Base-by-base conservation (phyloP, 2,113 vertebrate genomes). In the Cichladusa arquata region DNA sequence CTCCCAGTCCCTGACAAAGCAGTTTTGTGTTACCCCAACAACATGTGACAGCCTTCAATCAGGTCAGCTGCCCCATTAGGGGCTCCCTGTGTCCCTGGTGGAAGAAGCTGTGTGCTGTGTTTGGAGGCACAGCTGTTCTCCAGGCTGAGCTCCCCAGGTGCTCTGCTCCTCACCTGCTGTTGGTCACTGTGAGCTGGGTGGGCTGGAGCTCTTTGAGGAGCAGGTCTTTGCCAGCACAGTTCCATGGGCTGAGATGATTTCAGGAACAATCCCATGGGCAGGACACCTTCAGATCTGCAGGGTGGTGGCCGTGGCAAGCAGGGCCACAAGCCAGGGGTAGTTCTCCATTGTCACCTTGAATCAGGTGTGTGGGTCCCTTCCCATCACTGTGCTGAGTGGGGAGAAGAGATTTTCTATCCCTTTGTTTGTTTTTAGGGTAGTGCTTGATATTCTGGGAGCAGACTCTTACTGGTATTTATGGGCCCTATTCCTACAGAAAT, bases 161-260 rank as follows among this genome's bases (percentile, higher is more conserved):
- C 34, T 54, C 16, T 9, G 0, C 45, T 61, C 33, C 69, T 57
- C 66, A 20, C 42, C 28, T 2, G 3, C 34, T 36, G 54, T 11
- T 22, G 58, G 33, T 5, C 47, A 42, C 5, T 0, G 0, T 8
- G n/a, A 45, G 51, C 18, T 64, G 40, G 56, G 23, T 25, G 28
- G 58, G 47, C 42, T 78, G 84, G 38, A 34, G 12, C 4, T 0
- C 9, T 74, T 40, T 13, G 20, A n/a, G 65, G 11, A 65, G 50
- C n/a, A 73, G 58, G 3, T 48, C n/a, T 61, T 64, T 64, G 33
- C 29, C 44, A 26, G 71, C 44, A 18, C 15, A 45, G 5, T 5
- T 5, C 2, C 5, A 1, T 1, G 28, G 70, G 2, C 6, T 36
- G 36, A 18, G 69, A 40, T 0, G 14, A 45, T 26, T 2, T 19